These are phyloP conservation scores for Nannospalax galili DNA, from an alignment of 2,113 vertebrate species.

Conservation along the genomic window DNA sequence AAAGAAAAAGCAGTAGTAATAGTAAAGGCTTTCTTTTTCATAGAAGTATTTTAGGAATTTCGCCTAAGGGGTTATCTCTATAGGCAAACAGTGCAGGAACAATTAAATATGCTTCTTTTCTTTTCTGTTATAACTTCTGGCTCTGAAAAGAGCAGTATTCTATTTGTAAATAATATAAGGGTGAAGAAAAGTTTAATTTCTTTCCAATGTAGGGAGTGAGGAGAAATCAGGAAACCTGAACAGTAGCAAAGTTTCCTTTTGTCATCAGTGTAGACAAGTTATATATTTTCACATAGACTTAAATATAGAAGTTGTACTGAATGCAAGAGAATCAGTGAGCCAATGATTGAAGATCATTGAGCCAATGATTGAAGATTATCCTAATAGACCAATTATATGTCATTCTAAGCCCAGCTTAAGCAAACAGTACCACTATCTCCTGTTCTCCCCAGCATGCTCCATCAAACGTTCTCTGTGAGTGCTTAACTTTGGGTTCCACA, in stretches of 20 bases:
- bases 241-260: background rate
- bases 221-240: background rate
- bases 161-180: slow-evolving; percentile 17
- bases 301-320: background rate
- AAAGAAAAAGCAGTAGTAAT: background rate
- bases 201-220: background rate
- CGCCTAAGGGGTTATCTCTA: background rate
- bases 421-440: too few relatives aligned
- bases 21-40: background rate
- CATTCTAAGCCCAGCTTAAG: background rate
- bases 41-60: background rate
- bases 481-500: background rate
- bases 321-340: background rate
- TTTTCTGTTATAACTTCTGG: background rate
- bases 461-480: background rate
- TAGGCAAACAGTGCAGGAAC: background rate
- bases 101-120: background rate
- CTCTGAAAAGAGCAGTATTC: background rate
- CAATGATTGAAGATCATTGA: background rate
- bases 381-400: background rate
- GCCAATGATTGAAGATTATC: background rate
- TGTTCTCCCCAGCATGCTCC: background rate
- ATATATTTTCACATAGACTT: background rate
- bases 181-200: background rate
- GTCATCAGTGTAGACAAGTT: background rate